A percentile compares a stretch with the other conserved stretches of the same genome.
Conservation (phyloP, 2,888 invertebrate genomes). For the Cantharis rufa region DNA sequence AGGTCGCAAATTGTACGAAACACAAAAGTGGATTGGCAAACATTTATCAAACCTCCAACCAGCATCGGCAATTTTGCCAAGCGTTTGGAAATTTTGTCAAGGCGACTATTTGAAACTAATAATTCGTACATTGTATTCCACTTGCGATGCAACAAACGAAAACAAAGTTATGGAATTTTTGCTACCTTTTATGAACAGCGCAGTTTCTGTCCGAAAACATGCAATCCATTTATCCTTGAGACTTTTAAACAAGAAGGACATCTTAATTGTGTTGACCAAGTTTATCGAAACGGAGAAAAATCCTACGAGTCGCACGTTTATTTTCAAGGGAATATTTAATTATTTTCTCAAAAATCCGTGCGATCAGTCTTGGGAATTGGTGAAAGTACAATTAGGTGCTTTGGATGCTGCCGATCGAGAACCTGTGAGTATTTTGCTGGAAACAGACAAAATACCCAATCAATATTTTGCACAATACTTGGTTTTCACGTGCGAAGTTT, state of each 20-base stretch:
- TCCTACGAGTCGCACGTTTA: not conserved
- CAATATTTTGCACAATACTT: constrained; percentile 4
- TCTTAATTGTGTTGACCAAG: not conserved
- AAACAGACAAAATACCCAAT: constrained; percentile 1
- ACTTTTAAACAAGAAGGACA: not conserved
- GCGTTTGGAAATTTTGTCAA: constrained; percentile 15
- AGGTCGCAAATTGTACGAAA: not conserved
- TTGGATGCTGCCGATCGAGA: constrained; percentile 9
- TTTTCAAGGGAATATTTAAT: constrained; percentile 12
- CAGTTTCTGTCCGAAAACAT: constrained; percentile 26
- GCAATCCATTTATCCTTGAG: constrained; percentile 14
- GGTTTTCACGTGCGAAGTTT: constrained; percentile 6
- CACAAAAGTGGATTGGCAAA: constrained; percentile 1
- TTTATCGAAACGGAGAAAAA: constrained; percentile 7
- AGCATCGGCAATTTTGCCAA: constrained; percentile 1
- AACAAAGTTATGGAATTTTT: constrained; percentile 11
- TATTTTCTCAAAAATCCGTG: constrained; percentile 13
- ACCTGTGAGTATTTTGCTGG: constrained; percentile 12
- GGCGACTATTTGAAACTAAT: constrained; percentile 19
- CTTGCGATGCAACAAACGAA: constrained; percentile 17
- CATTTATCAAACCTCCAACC: constrained; percentile 12
- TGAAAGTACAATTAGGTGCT: constrained; percentile 3
- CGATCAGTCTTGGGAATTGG: constrained; percentile 12
- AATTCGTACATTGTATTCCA: constrained; percentile 9
- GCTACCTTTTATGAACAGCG: not conserved